phyloP scores from a whole-genome alignment of 2,113 vertebrate species.

The Salvelinus fontinalis region DNA sequence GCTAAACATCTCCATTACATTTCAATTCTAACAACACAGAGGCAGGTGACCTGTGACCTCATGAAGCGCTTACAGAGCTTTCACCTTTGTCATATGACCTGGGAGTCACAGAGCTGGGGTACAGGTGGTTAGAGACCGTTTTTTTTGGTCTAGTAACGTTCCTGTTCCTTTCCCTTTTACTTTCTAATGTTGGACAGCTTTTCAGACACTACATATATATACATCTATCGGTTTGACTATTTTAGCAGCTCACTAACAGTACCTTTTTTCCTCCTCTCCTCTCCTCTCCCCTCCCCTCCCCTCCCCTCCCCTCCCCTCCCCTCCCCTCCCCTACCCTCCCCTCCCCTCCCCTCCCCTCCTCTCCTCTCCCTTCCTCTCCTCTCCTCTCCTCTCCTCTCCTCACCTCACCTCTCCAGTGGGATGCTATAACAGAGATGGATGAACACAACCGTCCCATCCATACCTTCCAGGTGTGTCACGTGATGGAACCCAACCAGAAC shows the following conservation, averaged over 20 bases:
- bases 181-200: background rate
- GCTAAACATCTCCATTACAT: conserved; percentile 64
- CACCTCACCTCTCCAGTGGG: conserved; percentile 81
- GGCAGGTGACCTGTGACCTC: conserved; percentile 54
- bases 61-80: conserved; percentile 31
- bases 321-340: no score
- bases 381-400: background rate
- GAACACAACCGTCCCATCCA: conserved; percentile 95
- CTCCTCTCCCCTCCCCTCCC: background rate
- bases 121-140: conserved; percentile 28
- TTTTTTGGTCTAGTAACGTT: no score
- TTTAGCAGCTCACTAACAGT: no score
- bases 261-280: background rate
- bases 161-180: no score
- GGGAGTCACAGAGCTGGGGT: conserved; percentile 48
- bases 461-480: conserved; percentile 94
- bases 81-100: conserved; percentile 48
- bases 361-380: background rate
- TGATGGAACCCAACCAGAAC: conserved; percentile 97
- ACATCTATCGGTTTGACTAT: no score
- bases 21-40: conserved; percentile 57
- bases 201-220: no score
- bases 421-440: conserved; percentile 97
- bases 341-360: background rate
- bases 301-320: no score